Percentiles rank a stretch among this genome's conserved stretches.
phyloP scores from a whole-genome alignment of 2,888 invertebrate species.

The Temnothorax ravouxi region DNA sequence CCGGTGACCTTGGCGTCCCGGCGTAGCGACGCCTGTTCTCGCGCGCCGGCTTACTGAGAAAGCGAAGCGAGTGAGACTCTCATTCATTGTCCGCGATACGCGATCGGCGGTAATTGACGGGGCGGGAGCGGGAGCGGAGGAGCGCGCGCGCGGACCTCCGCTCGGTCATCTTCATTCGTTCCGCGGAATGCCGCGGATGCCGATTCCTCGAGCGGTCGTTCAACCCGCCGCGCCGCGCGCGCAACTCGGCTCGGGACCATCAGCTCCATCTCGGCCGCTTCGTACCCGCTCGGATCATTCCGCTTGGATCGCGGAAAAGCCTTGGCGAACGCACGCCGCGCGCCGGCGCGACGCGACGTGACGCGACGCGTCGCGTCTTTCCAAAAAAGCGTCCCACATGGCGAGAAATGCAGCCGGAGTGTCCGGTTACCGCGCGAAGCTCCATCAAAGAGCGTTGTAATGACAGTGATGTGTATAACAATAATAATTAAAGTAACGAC shows the following conservation, averaged over 20 bases:
- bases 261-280: slow-evolving; percentile 16
- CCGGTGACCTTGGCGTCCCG: slow-evolving; percentile 69
- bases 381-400: slow-evolving; percentile 35
- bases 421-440: slow-evolving; percentile 13
- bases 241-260: slow-evolving; percentile 36
- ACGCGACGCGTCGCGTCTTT: slow-evolving; percentile 17
- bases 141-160: slow-evolving; percentile 13
- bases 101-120: slow-evolving; percentile 66
- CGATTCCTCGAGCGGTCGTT: slow-evolving; percentile 77
- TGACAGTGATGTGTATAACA: background rate
- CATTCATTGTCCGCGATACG: slow-evolving; percentile 68
- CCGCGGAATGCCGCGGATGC: slow-evolving; percentile 78
- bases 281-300: slow-evolving; percentile 8
- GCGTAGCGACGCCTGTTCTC: slow-evolving; percentile 29
- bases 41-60: slow-evolving; percentile 35
- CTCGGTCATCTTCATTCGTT: slow-evolving; percentile 77
- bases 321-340: background rate
- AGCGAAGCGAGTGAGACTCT: slow-evolving; percentile 55
- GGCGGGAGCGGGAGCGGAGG: slow-evolving; percentile 43
- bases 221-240: slow-evolving; percentile 61
- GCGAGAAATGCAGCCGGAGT: slow-evolving; percentile 2
- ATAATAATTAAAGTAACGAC: background rate
- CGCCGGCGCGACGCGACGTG: slow-evolving; percentile 7
- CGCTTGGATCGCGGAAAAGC: slow-evolving; percentile 62
- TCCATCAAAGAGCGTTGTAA: background rate